Evolutionary conservation across 2,888 invertebrate genomes (phyloP).

Genomic region (Hecatera dysodea): DNA sequence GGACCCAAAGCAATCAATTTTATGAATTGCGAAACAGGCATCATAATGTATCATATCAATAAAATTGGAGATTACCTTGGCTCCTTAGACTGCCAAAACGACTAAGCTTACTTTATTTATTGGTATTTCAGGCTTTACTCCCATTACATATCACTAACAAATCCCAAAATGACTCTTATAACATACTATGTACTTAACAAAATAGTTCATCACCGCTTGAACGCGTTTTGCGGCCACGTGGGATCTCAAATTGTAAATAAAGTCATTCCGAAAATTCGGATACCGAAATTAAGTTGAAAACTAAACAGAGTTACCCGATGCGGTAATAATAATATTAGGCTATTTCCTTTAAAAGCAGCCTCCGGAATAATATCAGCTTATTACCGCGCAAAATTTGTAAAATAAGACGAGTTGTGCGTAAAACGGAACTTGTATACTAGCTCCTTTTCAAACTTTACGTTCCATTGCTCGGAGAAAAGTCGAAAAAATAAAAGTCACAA

Average conservation of each 20-base stretch:
- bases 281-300: constrained; percentile 51
- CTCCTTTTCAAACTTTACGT: constrained; percentile 62
- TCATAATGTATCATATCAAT: not conserved
- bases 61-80: not conserved
- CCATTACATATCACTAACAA: not conserved
- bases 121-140: not conserved
- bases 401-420: constrained; percentile 68
- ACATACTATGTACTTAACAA: too few species aligned
- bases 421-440: constrained; percentile 65
- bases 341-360: constrained; percentile 62
- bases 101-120: not conserved
- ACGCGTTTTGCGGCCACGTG: not conserved
- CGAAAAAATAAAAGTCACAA: constrained; percentile 34
- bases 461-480: constrained; percentile 19
- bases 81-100: not conserved
- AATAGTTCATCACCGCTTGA: not conserved
- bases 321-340: constrained; percentile 70
- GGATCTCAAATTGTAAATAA: not conserved
- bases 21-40: not conserved
- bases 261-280: constrained; percentile 16
- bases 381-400: constrained; percentile 73
- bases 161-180: too few species aligned
- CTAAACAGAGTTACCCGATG: constrained; percentile 60
- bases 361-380: constrained; percentile 71
- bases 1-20: not conserved